phyloP scores from a whole-genome alignment of 2,113 vertebrate species.

The western clawed frog (Xenopus tropicalis) region UCB_Xtro_10.0 CM004445.2:7717001-7717500 shows the following conservation, averaged over 20 bases:
- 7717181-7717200: conserved; percentile 36
- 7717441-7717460: too few relatives aligned
- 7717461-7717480: too few relatives aligned
- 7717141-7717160: background rate
- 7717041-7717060: conserved; percentile 81
- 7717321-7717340: too few relatives aligned
- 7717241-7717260: background rate
- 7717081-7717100: conserved; percentile 64
- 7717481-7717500: too few relatives aligned
- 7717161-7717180: conserved; percentile 3
- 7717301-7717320: too few relatives aligned
- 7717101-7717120: conserved; percentile 9
- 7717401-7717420: too few relatives aligned
- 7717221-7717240: conserved; percentile 41
- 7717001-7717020: conserved; percentile 74
- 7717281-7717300: too few relatives aligned
- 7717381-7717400: too few relatives aligned
- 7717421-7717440: too few relatives aligned
- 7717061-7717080: conserved; percentile 71
- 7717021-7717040: conserved; percentile 85
- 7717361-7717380: too few relatives aligned
- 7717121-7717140: too few relatives aligned
- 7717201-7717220: background rate
- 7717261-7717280: background rate
- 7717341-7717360: too few relatives aligned